Evolutionary conservation across 2,888 invertebrate species (phyloP), one percentile per base, ranked within the genome.

Genomic region (Synergus laeviventris): DNA sequence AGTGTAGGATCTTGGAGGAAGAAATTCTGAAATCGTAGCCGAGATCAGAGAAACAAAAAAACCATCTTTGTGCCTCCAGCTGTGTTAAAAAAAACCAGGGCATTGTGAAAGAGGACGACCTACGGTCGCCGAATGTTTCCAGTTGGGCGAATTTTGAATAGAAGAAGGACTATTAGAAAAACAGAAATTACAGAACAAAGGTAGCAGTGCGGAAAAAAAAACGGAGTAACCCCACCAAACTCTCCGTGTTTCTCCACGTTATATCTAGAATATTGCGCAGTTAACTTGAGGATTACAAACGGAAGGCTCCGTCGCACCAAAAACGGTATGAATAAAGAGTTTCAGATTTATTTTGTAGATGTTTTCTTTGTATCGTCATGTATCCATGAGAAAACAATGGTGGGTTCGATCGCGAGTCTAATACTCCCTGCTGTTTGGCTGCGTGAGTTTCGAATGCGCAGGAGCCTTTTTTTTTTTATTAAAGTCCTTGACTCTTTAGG

Each of bases 191-290:
- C 76, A 78, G 78, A 79, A 78, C 77, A 83, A 80, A 87, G 88
- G 87, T 88, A 88, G 88, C 87, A 86, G 82, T 77, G 74, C 64
- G 54, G 76, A 77, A 24, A 59, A 61, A 45, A 74, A 78, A 75
- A 81, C 77, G 81, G 82, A 81, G 75, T 78, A 79, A 80, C 76
- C 83, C 78, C 80, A 78, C 74, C 78, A 78, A 74, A 78, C 81
- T 76, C 66, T 64, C 78, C 77, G 75, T 78, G 74, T 83, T 81
- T 79, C 83, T 83, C 76, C 83, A 80, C 79, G 80, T 12, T 77
- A 83, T 83, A 85, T 76, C 77, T 84, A 80, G 84, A 85, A 85
- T 88, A 88, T 87, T 88, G 88, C 89, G 89, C 88, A 89, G 89
- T 89, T 87, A 81, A 66, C 74, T 59, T 74, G 76, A 70, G 62